phyloP scores from a whole-genome alignment of 2,113 vertebrate species.

The Erpornis zantholeuca region DNA sequence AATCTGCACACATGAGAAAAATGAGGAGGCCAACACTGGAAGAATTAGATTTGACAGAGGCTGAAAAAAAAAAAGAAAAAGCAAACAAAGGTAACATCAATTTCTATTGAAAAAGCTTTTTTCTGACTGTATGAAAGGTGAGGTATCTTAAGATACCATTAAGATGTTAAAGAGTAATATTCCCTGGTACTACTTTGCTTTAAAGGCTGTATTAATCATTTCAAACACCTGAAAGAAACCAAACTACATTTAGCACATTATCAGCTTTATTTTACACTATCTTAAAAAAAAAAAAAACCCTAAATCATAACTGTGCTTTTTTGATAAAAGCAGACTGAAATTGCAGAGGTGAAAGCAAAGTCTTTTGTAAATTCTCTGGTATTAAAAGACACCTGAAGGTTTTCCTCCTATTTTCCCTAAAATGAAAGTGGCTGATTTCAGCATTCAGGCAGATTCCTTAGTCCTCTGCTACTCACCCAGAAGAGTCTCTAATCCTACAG shows the following conservation, averaged over 20 bases:
- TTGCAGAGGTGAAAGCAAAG: background rate
- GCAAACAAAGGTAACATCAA: background rate
- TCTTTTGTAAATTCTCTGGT: background rate
- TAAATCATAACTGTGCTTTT: background rate
- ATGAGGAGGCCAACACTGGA: background rate
- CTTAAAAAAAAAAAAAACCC: background rate
- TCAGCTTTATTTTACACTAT: background rate
- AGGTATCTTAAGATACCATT: background rate
- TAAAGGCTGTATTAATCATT: background rate
- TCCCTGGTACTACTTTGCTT: background rate
- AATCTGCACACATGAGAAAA: background rate
- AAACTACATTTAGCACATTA: background rate
- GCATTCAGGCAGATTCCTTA: background rate
- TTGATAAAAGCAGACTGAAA: background rate
- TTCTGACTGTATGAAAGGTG: background rate
- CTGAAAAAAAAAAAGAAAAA: background rate
- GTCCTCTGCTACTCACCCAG: background rate
- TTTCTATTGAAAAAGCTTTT: background rate
- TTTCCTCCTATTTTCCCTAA: background rate
- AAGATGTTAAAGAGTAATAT: background rate
- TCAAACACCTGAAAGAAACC: background rate
- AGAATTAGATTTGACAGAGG: background rate
- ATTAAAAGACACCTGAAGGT: background rate
- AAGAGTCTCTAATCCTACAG: background rate
- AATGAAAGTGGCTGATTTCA: background rate